Base-by-base conservation (phyloP, 2,797 vertebrate genomes). In the Anableps anableps region DNA sequence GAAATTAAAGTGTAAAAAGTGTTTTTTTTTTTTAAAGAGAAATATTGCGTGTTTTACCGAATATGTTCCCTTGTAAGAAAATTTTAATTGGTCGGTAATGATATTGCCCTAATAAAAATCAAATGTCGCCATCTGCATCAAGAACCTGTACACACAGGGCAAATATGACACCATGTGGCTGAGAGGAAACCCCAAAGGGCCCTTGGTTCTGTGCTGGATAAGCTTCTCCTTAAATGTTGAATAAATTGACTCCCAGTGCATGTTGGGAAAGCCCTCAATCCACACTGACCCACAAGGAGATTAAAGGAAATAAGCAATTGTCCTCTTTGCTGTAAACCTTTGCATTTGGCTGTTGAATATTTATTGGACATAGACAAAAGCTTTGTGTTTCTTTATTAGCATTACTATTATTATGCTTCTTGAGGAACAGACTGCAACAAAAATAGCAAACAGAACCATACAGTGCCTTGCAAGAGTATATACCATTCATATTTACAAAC, bases 191-290 rank as follows among this genome's bases (percentile, higher is more conserved):
- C 8, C 16, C 29, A 7, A 62, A 62, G 58, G 29, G 29, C 6
- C 58, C 29, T 62, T 62, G 29, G 58, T 1, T 62, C 29, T 62
- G 29, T 34, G 60, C 31, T 60, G 29, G 58, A 60, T 60, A 60
- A 60, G 4, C 29, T 17, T 31, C 58, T 60, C 29, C 16, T 11
- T 62, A 34, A 62, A 62, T 34, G 17, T 62, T 29, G n/a, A 62
- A 14, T 16, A 62, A 62, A 62, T 34, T 62, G 60, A 16, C 31
- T 19, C 60, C 60, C 17, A 62, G 14, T 19, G 29, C 60, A 62
- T 62, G 60, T 31, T 62, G 60, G 60, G 60, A 62, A 62, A 62
- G 60, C 60, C 60, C 60, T 34, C 60, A 34, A 34, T 62, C 60
- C 31, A 62, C 19, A 62, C 60, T 34, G 60, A 62, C 60, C 60